Evolutionary conservation across 2,888 invertebrate species (phyloP), one percentile per base, ranked within the genome.

Genomic region (Dolichomitus sp.): DNA sequence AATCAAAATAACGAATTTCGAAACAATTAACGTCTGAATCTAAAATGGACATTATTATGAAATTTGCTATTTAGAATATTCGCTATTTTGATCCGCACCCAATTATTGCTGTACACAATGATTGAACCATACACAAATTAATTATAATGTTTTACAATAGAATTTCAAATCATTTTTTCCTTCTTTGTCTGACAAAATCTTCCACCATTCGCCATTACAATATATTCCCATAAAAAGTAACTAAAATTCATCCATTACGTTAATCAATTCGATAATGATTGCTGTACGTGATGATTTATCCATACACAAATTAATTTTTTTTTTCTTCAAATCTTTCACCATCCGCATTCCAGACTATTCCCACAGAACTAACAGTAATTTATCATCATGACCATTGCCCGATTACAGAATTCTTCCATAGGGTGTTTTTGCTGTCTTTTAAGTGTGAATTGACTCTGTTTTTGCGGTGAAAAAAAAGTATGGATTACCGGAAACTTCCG

Each of bases 401-500:
- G 52, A 52, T 23, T 19, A 11, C 3, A 6, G 3, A 23, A 52
- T 52, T 52, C 11, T 52, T 19, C 11, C 52, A 23, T 7, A 11
- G 52, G 3, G 52, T 23, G 52, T 52, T 52, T 52, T 9, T 52
- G n/a, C 52, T 11, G 52, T 23, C 23, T 52, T 52, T 52, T 52
- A 19, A 50, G 3, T 50, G n/a, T 17, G 50, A 52, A 23, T 52
- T 52, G 52, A 50, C 50, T 19, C 9, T 17, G 9, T 19, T 19
- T 23, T 52, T 19, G 52, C 52, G 52, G 3, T 52, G 12, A 1
- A 14, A 5, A 14, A 5, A 27, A 14, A 54, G 27, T 27, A 27
- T 27, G 27, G 12, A 48, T 48, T 17, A 54, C 23, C 12, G 27
- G 54, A 54, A 27, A 54, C 5, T 54, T 4, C 1, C 54, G 27